These are phyloP conservation scores for Columbina picui DNA, from an alignment of 2,113 vertebrate genomes.

Conservation along the genomic window DNA sequence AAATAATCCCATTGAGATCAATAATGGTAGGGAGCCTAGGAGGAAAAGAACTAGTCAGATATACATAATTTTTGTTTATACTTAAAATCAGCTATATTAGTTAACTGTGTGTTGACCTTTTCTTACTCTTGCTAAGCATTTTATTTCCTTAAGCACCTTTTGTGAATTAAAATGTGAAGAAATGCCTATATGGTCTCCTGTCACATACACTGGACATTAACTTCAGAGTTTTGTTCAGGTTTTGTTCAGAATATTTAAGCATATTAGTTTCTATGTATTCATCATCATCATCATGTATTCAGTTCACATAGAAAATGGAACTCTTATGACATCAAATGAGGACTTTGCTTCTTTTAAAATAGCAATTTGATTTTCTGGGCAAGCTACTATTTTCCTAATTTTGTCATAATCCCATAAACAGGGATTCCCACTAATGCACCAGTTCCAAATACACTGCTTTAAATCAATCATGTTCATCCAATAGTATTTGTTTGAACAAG, in stretches of 20 bases:
- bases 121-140: not conserved
- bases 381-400: not conserved
- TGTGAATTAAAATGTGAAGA: not conserved
- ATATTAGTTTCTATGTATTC: not conserved
- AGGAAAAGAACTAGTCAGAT: not conserved
- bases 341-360: not conserved
- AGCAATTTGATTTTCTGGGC: not conserved
- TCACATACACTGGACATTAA: not conserved
- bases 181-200: not conserved
- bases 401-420: not conserved
- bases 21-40: not conserved
- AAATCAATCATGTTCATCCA: not conserved
- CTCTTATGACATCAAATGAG: not conserved
- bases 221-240: not conserved
- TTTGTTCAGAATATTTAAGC: not conserved
- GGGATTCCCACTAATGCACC: not conserved
- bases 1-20: not conserved
- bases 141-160: not conserved
- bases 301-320: not conserved
- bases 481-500: not conserved
- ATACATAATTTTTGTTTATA: not conserved
- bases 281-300: too few species aligned
- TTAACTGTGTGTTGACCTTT: not conserved
- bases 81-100: not conserved
- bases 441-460: not conserved